phyloP scores from a whole-genome alignment of 2,888 invertebrate genomes.

The Tanaodytes sp. region DNA sequence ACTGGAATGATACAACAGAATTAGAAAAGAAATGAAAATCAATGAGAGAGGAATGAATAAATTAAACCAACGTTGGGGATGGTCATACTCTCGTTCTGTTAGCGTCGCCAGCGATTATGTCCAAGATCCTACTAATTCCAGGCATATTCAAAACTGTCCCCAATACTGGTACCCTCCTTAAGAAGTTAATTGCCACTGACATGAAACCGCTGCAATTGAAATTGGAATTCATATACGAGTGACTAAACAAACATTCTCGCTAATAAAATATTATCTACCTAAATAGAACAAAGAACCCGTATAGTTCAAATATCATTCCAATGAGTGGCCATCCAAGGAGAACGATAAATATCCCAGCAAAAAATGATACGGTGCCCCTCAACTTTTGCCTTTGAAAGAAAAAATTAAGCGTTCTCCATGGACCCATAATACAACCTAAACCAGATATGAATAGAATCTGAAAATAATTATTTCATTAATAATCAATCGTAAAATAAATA shows the following conservation, averaged over 20 bases:
- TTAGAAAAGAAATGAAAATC: neutral
- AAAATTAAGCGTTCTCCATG: conserved; percentile 95
- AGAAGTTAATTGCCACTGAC: conserved; percentile 95
- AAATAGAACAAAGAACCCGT: conserved; percentile 92
- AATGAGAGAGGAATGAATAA: conserved; percentile 8
- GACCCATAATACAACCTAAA: conserved; percentile 95
- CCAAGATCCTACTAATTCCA: conserved; percentile 87
- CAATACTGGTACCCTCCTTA: conserved; percentile 92
- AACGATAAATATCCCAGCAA: conserved; percentile 93
- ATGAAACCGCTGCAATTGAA: conserved; percentile 89
- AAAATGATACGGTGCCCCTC: conserved; percentile 90
- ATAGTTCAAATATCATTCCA: conserved; percentile 96
- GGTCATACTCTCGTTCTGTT: conserved; percentile 87
- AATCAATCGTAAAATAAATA: too few species aligned
- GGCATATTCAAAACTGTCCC: conserved; percentile 92
- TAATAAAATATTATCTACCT: conserved; percentile 74
- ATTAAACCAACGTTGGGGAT: conserved; percentile 44
- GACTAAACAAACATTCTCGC: neutral
- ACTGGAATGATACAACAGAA: conserved; percentile 12
- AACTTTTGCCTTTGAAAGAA: conserved; percentile 98
- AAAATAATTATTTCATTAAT: conserved; percentile 7
- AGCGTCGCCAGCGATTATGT: conserved; percentile 86
- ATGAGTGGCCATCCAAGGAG: conserved; percentile 95
- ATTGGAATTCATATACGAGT: neutral
- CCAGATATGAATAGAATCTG: conserved; percentile 97